Conservation (phyloP, 2,797 vertebrate genomes). For the Antrozous pallidus region DNA sequence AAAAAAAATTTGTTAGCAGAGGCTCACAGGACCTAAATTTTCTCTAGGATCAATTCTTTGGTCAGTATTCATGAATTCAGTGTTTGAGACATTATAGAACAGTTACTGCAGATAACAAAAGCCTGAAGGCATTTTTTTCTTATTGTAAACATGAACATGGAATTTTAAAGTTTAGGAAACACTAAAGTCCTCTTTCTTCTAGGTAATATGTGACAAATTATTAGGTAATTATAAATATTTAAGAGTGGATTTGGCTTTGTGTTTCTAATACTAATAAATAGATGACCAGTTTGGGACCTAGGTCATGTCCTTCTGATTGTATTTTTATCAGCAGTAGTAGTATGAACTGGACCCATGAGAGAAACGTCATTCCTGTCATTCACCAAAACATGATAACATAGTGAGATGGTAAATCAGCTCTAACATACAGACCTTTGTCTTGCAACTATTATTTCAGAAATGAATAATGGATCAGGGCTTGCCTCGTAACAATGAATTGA, state of each 20-base stretch:
- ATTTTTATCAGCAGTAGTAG: background rate
- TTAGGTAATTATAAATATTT: background rate
- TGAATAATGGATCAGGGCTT: conserved; percentile 62
- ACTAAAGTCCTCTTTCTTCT: background rate
- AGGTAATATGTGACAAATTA: background rate
- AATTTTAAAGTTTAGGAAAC: background rate
- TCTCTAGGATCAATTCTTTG: background rate
- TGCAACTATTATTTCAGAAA: conserved; percentile 25
- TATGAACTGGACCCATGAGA: background rate
- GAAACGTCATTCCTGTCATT: background rate
- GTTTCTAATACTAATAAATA: background rate
- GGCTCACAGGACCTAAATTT: background rate
- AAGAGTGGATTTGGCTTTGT: background rate
- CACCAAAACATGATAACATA: background rate
- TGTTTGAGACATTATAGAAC: background rate
- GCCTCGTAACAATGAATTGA: conserved; percentile 40
- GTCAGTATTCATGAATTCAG: background rate
- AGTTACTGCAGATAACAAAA: background rate
- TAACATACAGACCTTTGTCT: conserved; percentile 24
- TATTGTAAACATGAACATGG: background rate
- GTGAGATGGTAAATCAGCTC: background rate
- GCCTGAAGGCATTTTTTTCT: background rate
- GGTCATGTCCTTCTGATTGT: background rate
- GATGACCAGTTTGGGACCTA: background rate
- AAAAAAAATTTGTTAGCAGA: background rate